Evolutionary conservation across 2,113 vertebrate genomes (phyloP).

Genomic region (Bagarius yarrelli): DNA sequence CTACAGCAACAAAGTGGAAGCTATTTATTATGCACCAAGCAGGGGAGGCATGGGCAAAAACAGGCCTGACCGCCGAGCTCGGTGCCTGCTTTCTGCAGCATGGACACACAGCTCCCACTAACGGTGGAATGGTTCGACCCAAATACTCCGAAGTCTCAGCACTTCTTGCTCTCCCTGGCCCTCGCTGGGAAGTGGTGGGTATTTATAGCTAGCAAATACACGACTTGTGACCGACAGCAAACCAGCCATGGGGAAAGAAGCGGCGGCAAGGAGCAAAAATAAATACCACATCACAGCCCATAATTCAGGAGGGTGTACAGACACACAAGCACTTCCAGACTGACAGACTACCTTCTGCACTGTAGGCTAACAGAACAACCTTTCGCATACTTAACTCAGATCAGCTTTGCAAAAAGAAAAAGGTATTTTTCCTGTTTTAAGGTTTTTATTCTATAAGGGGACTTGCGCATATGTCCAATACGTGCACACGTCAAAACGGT

Average conservation of each 20-base stretch:
- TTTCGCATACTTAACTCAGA: constrained; percentile 24
- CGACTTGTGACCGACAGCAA: constrained; percentile 42
- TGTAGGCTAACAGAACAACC: constrained; percentile 19
- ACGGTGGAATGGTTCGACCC: constrained; percentile 7
- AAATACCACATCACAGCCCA: constrained; percentile 44
- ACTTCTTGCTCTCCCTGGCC: constrained; percentile 23
- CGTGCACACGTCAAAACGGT: no score
- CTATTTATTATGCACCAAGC: constrained; percentile 71
- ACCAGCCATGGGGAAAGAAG: constrained; percentile 38
- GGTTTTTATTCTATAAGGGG: neutral
- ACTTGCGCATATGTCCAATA: neutral
- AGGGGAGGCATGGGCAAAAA: constrained; percentile 71
- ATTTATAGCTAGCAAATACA: constrained; percentile 50
- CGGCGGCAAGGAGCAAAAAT: constrained; percentile 41
- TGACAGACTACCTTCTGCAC: neutral
- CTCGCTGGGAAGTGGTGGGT: constrained; percentile 28
- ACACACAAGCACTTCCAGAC: constrained; percentile 16
- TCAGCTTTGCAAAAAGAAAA: neutral
- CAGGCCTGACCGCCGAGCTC: constrained; percentile 70
- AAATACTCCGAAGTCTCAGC: constrained; percentile 30
- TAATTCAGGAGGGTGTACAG: constrained; percentile 36
- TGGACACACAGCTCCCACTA: constrained; percentile 56
- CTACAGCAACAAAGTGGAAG: constrained; percentile 73
- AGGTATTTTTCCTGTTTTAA: neutral
- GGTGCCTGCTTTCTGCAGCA: constrained; percentile 63